Evolutionary conservation across 2,888 invertebrate species (phyloP), one percentile per base, ranked within the genome.

Genomic region (Torymus tubicola): DNA sequence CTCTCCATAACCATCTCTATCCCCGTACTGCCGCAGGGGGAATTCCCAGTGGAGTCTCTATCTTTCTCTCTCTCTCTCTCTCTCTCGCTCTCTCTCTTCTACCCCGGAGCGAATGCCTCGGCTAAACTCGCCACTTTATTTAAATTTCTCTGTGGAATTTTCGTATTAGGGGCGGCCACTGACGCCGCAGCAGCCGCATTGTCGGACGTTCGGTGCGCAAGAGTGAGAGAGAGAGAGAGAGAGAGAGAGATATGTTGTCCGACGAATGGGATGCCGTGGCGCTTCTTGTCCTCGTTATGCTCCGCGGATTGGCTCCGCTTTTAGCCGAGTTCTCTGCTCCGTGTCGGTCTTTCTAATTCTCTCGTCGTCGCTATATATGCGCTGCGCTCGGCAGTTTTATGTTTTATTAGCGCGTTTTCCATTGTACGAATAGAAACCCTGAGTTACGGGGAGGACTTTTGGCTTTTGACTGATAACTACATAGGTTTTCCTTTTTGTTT

Each of bases 131-230:
- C 82, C 84, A 85, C 86, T 89, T 87, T 88, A 88, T 89, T 89
- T 86, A 87, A 87, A 89, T 88, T 88, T 86, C 86, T 84, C 81
- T 77, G 78, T 77, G 86, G 85, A 87, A 88, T 87, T 86, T 88
- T 85, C 86, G 84, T 85, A 86, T 87, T 86, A 86, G 84, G 71
- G 76, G 74, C 42, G 24, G 55, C 52, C 50, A n/a, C n/a, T n/a
- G n/a, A n/a, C n/a, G 13, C 31, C 14, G 52, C 42, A 50, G 63
- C 53, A 10, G 13, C 16, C 50, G 65, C 67, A 31, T 64, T 64
- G 58, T 67, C 58, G 55, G 50, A 16, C 50, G 8, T 52, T 58
- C 31, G 31, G 31, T 31, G 31, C 31, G 31, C 31, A 31, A 31
- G 31, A 31, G 31, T 2, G 31, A 31, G 31, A 31, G 31, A 31